Evolutionary conservation across 2,888 invertebrate genomes (phyloP), one percentile per base, ranked within the genome.

Genomic region (Caenorhabditis zanzibari): DNA sequence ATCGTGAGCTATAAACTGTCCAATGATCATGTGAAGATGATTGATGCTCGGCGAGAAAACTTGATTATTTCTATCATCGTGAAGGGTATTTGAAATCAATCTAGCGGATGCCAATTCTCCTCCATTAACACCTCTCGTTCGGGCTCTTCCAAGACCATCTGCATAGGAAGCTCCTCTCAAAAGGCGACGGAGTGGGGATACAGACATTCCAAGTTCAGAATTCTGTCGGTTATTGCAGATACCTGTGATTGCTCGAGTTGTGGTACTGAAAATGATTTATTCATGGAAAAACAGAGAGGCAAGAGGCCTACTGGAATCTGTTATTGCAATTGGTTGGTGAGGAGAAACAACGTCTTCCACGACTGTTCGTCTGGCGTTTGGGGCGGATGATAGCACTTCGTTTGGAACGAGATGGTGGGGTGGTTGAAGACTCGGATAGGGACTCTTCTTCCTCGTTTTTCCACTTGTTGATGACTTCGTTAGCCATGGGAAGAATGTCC

Each of bases 1-100:
- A 93, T 97, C 97, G 93, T 97, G 97, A 93, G 97, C 97, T 16
- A 97, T 93, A 91, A 97, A 95, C 93, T 97, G 97, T 0, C 96
- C 97, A 91, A 95, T 97, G 93, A 97, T 97, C 97, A 97, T 97
- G 66, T 96, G 83, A 19, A 90, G 76, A 76, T 90, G 89, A 44
- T 87, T 86, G 12, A 52, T 68, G 14, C 47, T 59, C 52, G 85
- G 74, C 12, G 79, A 79, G 64, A 69, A 83, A 4, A 71, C 56
- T 19, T 66, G 73, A n/a, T 59, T 81, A 22, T 59, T 44, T 41
- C 71, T 64, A 24, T 86, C 84, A 28, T 81, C 80, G 52, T 83
- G 76, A 14, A 88, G 49, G 2, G 24, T 7, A 44, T 88, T 88
- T 16, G 88, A 88, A 5, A 88, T 79, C 12, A 74, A 22, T 24